These are phyloP conservation scores for Schizopygopsis malacanthus DNA, from an alignment of 2,797 vertebrate genomes.

Conservation along the genomic window DNA sequence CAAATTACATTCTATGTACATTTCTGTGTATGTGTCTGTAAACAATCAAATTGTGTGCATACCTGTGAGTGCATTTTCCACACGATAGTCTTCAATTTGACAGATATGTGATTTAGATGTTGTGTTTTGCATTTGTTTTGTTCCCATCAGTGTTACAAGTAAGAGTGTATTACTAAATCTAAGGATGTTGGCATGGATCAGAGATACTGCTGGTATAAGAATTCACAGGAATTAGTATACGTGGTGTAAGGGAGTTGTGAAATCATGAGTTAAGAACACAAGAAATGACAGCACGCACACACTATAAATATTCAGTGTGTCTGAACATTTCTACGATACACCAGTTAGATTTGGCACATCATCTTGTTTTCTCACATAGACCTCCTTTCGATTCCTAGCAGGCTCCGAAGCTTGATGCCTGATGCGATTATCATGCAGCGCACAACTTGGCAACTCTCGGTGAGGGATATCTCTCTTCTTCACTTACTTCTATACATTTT, in stretches of 20 bases:
- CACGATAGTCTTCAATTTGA: not conserved
- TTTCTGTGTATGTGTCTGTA: conserved; percentile 17
- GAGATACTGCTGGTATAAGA: conserved; percentile 40
- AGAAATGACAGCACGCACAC: not conserved
- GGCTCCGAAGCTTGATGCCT: conserved; percentile 8
- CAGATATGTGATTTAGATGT: not conserved
- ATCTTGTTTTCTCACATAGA: not conserved
- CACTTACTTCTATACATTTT: not conserved
- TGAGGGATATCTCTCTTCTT: conserved; percentile 7
- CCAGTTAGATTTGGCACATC: conserved; percentile 43
- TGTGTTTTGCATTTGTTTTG: not conserved
- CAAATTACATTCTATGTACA: not conserved
- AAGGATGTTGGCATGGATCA: conserved; percentile 18
- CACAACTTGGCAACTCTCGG: not conserved
- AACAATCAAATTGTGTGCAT: conserved; percentile 36
- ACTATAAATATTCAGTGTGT: not conserved
- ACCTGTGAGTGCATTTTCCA: conserved; percentile 2
- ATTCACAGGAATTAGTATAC: conserved; percentile 33
- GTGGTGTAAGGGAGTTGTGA: not conserved
- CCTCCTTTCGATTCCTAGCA: not conserved
- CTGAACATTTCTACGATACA: not conserved
- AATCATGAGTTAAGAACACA: not conserved
- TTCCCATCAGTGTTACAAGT: not conserved
- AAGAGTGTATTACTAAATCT: conserved; percentile 22
- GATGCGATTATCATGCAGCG: not conserved